Conservation (phyloP, 2,797 vertebrate genomes). For the Trachurus trachurus region DNA sequence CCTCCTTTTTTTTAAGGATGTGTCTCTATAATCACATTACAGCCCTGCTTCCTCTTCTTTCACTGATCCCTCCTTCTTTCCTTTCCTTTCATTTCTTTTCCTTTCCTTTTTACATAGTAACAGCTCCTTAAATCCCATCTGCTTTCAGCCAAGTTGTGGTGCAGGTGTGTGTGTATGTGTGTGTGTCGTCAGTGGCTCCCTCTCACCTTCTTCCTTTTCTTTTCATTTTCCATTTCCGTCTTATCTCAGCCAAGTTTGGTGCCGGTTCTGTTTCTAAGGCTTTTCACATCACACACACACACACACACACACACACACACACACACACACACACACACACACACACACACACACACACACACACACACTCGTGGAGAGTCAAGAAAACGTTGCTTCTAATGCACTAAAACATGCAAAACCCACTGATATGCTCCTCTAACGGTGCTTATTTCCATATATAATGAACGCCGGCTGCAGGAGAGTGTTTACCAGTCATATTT, state of each 20-base stretch:
- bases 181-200: neutral
- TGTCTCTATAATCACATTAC: constrained; percentile 43
- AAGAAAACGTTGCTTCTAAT: neutral
- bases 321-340: neutral
- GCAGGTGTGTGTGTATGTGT: neutral
- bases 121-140: neutral
- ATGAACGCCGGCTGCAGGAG: neutral
- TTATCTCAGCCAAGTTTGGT: neutral
- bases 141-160: neutral
- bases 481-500: constrained; percentile 19
- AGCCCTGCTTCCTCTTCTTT: neutral
- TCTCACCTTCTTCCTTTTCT: neutral
- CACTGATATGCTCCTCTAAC: neutral
- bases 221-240: neutral
- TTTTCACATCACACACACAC: neutral
- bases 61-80: neutral
- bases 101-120: neutral
- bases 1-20: neutral
- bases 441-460: neutral
- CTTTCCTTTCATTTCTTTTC: neutral
- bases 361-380: neutral
- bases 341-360: neutral
- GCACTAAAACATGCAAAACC: neutral
- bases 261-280: neutral
- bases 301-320: neutral